Percentiles rank a stretch among this genome's conserved stretches.
These are phyloP conservation scores for Lagorchestes hirsutus DNA, from an alignment of 2,797 vertebrate genomes.

Conservation along the genomic window DNA sequence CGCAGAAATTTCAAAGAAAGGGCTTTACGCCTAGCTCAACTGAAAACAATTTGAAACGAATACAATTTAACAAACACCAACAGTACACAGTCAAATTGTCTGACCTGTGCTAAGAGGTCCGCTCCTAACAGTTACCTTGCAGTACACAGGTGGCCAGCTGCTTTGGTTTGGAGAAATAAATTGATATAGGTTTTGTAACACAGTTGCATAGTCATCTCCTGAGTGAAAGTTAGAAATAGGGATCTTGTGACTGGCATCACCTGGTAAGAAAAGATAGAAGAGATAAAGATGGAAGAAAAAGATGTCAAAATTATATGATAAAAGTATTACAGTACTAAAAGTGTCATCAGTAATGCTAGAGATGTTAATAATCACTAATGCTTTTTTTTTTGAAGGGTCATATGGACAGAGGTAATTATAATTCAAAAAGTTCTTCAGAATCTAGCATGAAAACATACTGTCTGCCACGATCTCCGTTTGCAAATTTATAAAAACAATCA, in stretches of 20 bases:
- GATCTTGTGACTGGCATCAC: conserved; percentile 87
- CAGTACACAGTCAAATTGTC: neutral
- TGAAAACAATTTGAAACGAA: conserved; percentile 32
- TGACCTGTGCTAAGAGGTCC: neutral
- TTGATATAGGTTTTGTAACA: conserved; percentile 80
- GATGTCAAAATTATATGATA: neutral
- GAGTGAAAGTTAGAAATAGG: conserved; percentile 85
- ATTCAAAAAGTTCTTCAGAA: neutral
- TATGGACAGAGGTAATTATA: neutral
- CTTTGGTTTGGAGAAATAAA: conserved; percentile 81
- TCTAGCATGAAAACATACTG: neutral
- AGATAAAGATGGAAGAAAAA: neutral
- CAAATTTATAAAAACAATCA: neutral
- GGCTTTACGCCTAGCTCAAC: neutral
- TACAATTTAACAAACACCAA: neutral
- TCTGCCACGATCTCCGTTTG: neutral
- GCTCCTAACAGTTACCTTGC: conserved; percentile 83
- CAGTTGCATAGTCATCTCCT: conserved; percentile 75
- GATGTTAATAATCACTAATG: neutral
- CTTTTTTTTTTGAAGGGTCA: neutral
- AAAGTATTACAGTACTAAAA: neutral
- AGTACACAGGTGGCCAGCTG: conserved; percentile 82
- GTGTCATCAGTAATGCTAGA: conserved; percentile 10
- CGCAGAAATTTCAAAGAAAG: conserved; percentile 33
- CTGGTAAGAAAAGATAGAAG: conserved; percentile 72